Evolutionary conservation across 1,140 invertebrate species (phyloP).

Genomic region (Drosophila auraria): DNA sequence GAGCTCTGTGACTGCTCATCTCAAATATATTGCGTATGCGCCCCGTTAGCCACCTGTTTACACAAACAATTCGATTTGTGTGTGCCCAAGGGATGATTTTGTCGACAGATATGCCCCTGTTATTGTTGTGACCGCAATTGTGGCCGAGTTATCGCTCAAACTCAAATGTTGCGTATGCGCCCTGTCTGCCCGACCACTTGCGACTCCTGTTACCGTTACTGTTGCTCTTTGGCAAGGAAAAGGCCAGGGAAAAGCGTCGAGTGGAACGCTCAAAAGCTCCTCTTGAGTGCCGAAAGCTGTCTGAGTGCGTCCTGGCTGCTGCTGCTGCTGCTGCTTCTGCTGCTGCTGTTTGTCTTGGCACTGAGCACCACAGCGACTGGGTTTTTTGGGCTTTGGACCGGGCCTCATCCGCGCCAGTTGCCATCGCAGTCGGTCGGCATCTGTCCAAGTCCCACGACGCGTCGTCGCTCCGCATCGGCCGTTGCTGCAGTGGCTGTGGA

Average conservation of each 20-base stretch:
- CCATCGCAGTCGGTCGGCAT: slow-evolving; percentile 64
- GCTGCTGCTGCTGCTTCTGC: background rate
- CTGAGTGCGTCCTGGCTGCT: slow-evolving; percentile 39
- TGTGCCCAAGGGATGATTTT: background rate
- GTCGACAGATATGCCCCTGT: background rate
- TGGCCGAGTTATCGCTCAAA: slow-evolving; percentile 1
- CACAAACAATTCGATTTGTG: background rate
- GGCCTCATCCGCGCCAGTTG: slow-evolving; percentile 18
- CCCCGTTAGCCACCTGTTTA: background rate
- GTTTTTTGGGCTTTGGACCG: slow-evolving; percentile 20
- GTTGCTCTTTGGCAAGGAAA: slow-evolving; percentile 20
- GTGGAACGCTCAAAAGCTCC: background rate
- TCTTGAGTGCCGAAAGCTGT: slow-evolving; percentile 31
- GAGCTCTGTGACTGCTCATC: too few species aligned
- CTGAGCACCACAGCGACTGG: background rate
- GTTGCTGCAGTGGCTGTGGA: slow-evolving; percentile 30
- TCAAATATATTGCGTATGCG: background rate
- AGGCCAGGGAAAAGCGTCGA: background rate
- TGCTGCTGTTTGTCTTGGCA: slow-evolving; percentile 8
- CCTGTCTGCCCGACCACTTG: slow-evolving; percentile 21
- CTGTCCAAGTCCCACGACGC: slow-evolving; percentile 75
- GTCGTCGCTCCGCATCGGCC: slow-evolving; percentile 52
- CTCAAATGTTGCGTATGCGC: slow-evolving; percentile 49
- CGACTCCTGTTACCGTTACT: slow-evolving; percentile 19
- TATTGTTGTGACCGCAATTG: background rate